A percentile compares a stretch with the other conserved stretches of the same genome.
These are phyloP conservation scores for Petrophora chlorosata DNA, from an alignment of 2,888 invertebrate genomes.

Conservation along the genomic window DNA sequence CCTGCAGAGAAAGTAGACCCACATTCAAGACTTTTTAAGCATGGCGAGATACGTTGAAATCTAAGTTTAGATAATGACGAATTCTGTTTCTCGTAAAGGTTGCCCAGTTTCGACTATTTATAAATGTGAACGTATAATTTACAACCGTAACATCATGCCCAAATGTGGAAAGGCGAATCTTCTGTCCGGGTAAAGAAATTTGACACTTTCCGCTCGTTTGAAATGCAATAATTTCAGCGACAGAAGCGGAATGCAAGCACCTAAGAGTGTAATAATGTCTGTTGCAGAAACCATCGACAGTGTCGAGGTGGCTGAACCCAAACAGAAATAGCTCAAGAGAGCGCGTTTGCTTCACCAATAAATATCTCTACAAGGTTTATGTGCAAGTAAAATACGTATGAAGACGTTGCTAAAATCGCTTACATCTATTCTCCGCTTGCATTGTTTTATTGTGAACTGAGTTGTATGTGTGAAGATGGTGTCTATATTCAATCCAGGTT, in stretches of 20 bases:
- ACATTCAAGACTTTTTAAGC: constrained; percentile 9
- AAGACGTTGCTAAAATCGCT: constrained; percentile 21
- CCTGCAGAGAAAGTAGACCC: constrained; percentile 30
- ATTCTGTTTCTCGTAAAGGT: constrained; percentile 11
- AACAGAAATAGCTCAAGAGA: constrained; percentile 68
- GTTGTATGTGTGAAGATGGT: no score
- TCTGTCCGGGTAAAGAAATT: constrained; percentile 17
- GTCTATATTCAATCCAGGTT: no score
- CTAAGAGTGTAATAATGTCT: constrained; percentile 13
- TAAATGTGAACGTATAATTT: constrained; percentile 18
- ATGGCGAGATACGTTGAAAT: neutral
- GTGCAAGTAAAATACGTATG: constrained; percentile 35
- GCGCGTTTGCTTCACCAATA: constrained; percentile 52
- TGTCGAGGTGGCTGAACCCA: constrained; percentile 72
- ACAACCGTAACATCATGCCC: constrained; percentile 17
- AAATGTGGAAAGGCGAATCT: constrained; percentile 17
- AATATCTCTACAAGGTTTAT: constrained; percentile 49
- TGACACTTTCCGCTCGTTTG: constrained; percentile 11
- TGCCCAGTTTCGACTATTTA: constrained; percentile 17
- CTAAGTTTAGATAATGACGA: constrained; percentile 15
- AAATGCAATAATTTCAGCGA: constrained; percentile 21
- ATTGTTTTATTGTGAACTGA: no score
- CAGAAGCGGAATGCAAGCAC: constrained; percentile 13
- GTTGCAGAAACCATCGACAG: constrained; percentile 60
- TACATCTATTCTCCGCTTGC: no score